Evolutionary conservation across 2,797 vertebrate species (phyloP).

Genomic region (Sebastes melanostomus): DNA sequence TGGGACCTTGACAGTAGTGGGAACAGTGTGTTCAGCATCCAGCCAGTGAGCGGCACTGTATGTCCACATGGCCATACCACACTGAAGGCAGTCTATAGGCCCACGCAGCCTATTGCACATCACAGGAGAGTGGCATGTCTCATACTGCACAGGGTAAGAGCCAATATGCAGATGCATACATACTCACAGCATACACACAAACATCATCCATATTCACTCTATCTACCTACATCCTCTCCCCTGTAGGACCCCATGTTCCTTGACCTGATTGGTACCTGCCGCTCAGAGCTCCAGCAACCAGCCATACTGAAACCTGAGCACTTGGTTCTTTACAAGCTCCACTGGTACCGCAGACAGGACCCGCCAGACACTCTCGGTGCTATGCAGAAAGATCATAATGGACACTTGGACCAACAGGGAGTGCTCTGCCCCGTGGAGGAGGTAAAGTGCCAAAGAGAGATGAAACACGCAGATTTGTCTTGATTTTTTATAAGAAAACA

Average conservation of each 20-base stretch:
- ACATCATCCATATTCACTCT: not conserved
- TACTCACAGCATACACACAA: not conserved
- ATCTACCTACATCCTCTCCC: not conserved
- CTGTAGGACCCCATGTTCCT: conserved; percentile 89
- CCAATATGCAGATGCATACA: not conserved
- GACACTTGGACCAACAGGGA: conserved; percentile 74
- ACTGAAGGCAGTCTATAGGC: conserved; percentile 84
- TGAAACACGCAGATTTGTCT: not conserved
- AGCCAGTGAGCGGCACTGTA: conserved; percentile 81
- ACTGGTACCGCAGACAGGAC: conserved; percentile 78
- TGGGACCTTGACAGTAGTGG: conserved; percentile 86
- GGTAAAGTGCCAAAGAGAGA: conserved; percentile 38
- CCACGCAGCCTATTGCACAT: conserved; percentile 82
- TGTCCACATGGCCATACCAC: conserved; percentile 69
- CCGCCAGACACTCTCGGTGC: conserved; percentile 77
- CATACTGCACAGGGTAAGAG: conserved; percentile 88
- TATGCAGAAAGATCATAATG: conserved; percentile 78
- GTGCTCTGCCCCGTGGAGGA: conserved; percentile 65
- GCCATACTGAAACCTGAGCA: conserved; percentile 83
- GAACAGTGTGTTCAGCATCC: conserved; percentile 89
- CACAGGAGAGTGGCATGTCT: conserved; percentile 89
- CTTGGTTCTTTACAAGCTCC: conserved; percentile 78
- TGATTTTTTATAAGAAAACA: not conserved
- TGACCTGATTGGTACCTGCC: conserved; percentile 93
- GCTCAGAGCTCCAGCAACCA: conserved; percentile 84